These are phyloP conservation scores for Laupala kohalensis DNA, from an alignment of 1,140 invertebrate genomes.

Conservation along the genomic window DNA sequence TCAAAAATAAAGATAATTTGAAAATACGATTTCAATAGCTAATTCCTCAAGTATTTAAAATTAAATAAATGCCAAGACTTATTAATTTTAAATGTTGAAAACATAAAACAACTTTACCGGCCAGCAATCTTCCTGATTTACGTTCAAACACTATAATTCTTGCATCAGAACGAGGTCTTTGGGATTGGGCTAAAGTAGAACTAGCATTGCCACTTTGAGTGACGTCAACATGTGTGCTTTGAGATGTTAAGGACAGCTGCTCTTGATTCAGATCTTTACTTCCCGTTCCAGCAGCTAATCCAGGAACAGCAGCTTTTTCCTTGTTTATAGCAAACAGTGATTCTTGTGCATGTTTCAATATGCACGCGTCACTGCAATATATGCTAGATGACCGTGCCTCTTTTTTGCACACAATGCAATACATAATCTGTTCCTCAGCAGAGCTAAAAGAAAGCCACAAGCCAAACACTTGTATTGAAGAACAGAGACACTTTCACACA, in stretches of 20 bases:
- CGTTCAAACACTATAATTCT: conserved; percentile 63
- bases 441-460: conserved; percentile 1
- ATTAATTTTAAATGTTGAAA: too few species aligned
- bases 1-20: not conserved
- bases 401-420: conserved; percentile 21
- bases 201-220: not conserved
- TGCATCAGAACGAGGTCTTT: not conserved
- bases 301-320: not conserved
- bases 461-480: too few species aligned
- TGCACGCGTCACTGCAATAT: conserved; percentile 81
- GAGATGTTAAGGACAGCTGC: not conserved
- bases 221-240: not conserved
- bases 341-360: conserved; percentile 67
- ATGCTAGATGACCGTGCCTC: conserved; percentile 51
- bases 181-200: not conserved
- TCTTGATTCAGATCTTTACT: not conserved
- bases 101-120: conserved; percentile 29
- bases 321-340: conserved; percentile 27
- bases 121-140: conserved; percentile 58
- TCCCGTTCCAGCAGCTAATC: not conserved
- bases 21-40: too few species aligned
- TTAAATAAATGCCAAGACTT: too few species aligned
- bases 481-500: too few species aligned
- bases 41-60: too few species aligned
- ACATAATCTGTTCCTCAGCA: not conserved